These are phyloP conservation scores for Lithobates sylvaticus DNA, from an alignment of 2,797 vertebrate genomes.

Conservation along the genomic window DNA sequence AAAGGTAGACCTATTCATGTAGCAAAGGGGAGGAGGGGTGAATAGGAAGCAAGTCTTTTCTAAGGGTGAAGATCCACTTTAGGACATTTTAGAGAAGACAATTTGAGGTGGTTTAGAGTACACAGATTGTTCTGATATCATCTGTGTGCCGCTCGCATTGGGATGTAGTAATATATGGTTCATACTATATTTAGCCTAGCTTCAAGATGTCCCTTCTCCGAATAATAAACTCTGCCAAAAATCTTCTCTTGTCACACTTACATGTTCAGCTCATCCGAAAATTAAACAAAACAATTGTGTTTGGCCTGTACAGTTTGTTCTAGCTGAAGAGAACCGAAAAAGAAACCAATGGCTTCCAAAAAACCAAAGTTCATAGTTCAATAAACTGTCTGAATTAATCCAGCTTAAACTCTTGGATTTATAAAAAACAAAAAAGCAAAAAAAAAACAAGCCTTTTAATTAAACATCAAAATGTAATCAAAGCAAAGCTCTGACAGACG, in stretches of 20 bases:
- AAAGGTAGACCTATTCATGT: too few relatives aligned
- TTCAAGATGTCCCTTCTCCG: not conserved
- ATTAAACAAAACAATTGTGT: slow-evolving; percentile 21
- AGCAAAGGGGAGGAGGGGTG: too few relatives aligned
- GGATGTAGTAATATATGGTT: not conserved
- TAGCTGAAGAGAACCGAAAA: not conserved
- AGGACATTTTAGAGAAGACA: too few relatives aligned
- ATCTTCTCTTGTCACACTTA: not conserved
- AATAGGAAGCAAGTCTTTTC: too few relatives aligned
- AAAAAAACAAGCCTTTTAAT: slow-evolving; percentile 8
- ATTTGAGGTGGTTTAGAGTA: too few relatives aligned
- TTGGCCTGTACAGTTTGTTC: slow-evolving; percentile 40
- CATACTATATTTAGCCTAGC: not conserved
- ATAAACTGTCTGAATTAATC: slow-evolving; percentile 13
- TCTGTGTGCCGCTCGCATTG: too few relatives aligned
- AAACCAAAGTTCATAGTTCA: not conserved
- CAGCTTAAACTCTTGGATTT: slow-evolving; percentile 10
- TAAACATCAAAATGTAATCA: slow-evolving; percentile 39
- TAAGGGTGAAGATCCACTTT: too few relatives aligned
- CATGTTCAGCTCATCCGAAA: slow-evolving; percentile 9
- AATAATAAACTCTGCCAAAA: not conserved
- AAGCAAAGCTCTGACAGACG: slow-evolving; percentile 21
- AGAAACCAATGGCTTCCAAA: not conserved
- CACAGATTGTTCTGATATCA: too few relatives aligned
- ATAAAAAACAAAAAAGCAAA: not conserved